Evolutionary conservation across 2,888 invertebrate genomes (phyloP).

Genomic region (Anticlea derivata): DNA sequence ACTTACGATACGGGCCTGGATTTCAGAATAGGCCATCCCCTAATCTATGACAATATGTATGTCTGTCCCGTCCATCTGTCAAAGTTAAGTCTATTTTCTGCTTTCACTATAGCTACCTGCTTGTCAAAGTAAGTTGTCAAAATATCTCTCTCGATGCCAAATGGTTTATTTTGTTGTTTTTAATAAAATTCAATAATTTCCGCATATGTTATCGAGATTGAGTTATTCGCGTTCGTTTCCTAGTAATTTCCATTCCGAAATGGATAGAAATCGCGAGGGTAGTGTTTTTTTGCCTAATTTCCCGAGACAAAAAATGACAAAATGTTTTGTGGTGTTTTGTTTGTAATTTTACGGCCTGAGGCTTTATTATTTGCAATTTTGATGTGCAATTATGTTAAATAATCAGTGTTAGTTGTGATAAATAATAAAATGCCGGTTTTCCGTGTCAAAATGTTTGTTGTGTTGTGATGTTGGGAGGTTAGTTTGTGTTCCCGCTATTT

Average conservation of each 20-base stretch:
- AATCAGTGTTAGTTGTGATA: conserved; percentile 21
- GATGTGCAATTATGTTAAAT: conserved; percentile 22
- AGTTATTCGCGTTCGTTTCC: conserved; percentile 55
- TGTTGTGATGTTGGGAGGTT: conserved; percentile 67
- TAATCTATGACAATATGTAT: too few relatives aligned
- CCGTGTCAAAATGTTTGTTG: conserved; percentile 45
- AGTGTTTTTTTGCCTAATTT: conserved; percentile 41
- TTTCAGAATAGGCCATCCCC: too few relatives aligned
- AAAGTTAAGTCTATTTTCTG: too few relatives aligned
- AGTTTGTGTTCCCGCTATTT: conserved; percentile 79
- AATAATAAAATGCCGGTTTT: conserved; percentile 27
- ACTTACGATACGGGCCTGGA: too few relatives aligned
- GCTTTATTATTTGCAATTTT: conserved; percentile 26
- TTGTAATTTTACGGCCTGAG: conserved; percentile 45
- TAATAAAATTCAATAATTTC: conserved; percentile 48
- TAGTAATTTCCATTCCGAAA: conserved; percentile 30
- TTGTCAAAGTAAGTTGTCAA: conserved; percentile 49
- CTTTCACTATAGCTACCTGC: too few relatives aligned
- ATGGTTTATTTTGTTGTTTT: conserved; percentile 66
- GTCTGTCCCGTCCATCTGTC: too few relatives aligned
- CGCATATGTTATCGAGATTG: conserved; percentile 61
- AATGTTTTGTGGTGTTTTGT: conserved; percentile 70
- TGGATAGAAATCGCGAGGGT: conserved; percentile 34
- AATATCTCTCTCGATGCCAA: conserved; percentile 79
- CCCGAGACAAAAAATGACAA: conserved; percentile 63